Evolutionary conservation across 2,888 invertebrate genomes (phyloP), one percentile per base, ranked within the genome.

Genomic region (Apeira syringaria): DNA sequence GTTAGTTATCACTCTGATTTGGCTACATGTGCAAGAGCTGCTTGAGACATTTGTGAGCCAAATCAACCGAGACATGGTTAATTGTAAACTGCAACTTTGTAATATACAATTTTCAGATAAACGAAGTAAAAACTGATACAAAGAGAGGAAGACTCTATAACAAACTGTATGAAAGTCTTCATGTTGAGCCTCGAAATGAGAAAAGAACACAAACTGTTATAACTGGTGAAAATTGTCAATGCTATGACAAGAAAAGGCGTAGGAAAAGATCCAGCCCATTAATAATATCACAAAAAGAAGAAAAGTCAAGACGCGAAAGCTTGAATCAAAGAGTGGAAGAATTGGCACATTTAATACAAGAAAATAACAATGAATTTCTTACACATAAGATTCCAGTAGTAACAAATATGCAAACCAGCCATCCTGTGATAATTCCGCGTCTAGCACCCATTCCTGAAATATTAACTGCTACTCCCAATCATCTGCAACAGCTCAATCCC

Each of bases 91-190:
- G n/a, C n/a, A n/a, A 7, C 13, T 15, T 32, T 20, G n/a, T 7
- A 17, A 5, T 20, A 5, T 20, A 5, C 7, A 7, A 20, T 15
- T 37, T 25, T 1, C 55, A 89, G 88, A 74, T 88, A 10, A 76
- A 80, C 45, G 74, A 81, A 51, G 61, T 89, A 25, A 85, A 87
- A 68, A 67, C 48, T 24, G 79, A 83, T 41, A 87, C 83, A 12
- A 71, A 69, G 38, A 80, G 74, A 42, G 81, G 85, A 3, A 77
- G 69, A 61, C 53, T 89, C 10, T 68, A 79, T 37, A 80, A 61
- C 45, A 78, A 72, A 40, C 61, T 89, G 28, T 76, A 74, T 64
- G 78, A 80, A 9, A 82, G 71, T 50, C 68, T 89, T 27, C 35
- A 40, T 26, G 0, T 6, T n/a, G 39, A 40, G n/a, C 46, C 55